Evolutionary conservation across 1,140 invertebrate species (phyloP), one percentile per base, ranked within the genome.

Genomic region (Drosophila busckii): DNA sequence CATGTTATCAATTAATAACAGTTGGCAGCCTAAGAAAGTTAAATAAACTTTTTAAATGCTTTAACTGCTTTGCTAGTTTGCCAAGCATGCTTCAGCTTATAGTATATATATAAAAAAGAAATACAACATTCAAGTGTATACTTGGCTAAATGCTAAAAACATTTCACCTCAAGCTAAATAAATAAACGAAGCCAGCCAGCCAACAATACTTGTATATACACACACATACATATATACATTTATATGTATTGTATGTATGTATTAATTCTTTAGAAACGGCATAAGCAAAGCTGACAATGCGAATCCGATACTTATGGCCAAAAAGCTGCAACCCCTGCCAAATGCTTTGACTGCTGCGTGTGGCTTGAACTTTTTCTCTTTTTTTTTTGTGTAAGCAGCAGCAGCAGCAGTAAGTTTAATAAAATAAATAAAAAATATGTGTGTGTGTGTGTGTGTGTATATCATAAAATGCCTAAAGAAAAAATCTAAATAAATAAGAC

Each of bases 401-500:
- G 10, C 29, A 41, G 25, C 28, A 62, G 22, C 15, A 15, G 29
- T 42, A 50, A 66, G 54, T 52, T 32, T 23, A 37, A 54, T 32
- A 42, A 53, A 46, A 71, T 42, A 35, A 38, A 19, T 26, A 54
- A 42, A 42, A 34, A 28, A 37, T 29, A 53, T 34, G n/a, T n/a
- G n/a, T n/a, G n/a, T n/a, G n/a, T n/a, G n/a, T n/a, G n/a, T n/a
- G n/a, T n/a, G n/a, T n/a, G n/a, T n/a, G n/a, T n/a, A 60, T 50
- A 58, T 56, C 53, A 63, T 56, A 63, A 45, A 50, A 40, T 28
- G 52, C 48, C 31, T 10, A 40, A 38, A 41, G 26, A 63, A 67
- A 69, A 78, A 71, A 64, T 59, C 44, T 48, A 76, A 80, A 80
- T 80, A 80, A 71, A 71, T 71, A 80, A 80, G 59, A 71, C 50